These are phyloP conservation scores for Volucella zonaria DNA, from an alignment of 2,888 invertebrate species.

Conservation along the genomic window DNA sequence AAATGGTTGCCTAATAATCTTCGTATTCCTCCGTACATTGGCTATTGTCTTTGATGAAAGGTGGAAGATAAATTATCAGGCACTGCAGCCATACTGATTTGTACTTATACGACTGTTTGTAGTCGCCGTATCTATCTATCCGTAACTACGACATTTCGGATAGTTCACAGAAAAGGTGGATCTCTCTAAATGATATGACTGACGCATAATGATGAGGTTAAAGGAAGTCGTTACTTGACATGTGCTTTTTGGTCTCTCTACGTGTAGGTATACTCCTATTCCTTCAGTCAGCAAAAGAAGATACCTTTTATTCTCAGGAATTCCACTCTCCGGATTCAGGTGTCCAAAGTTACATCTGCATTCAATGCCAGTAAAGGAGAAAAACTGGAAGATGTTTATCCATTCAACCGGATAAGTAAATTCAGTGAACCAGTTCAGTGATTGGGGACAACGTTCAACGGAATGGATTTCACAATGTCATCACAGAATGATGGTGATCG, in stretches of 20 bases:
- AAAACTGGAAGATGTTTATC: slow-evolving; percentile 53
- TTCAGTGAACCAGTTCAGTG: slow-evolving; percentile 69
- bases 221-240: slow-evolving; percentile 44
- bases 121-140: slow-evolving; percentile 31
- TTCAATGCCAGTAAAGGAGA: not conserved
- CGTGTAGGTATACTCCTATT: too few species aligned
- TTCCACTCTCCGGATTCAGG: slow-evolving; percentile 1
- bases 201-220: slow-evolving; percentile 61
- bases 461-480: slow-evolving; percentile 58
- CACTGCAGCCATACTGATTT: slow-evolving; percentile 24
- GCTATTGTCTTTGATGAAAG: slow-evolving; percentile 43
- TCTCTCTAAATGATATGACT: slow-evolving; percentile 44
- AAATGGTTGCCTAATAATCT: slow-evolving; percentile 30
- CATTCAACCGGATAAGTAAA: slow-evolving; percentile 70
- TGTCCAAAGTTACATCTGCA: slow-evolving; percentile 48
- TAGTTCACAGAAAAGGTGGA: slow-evolving; percentile 47
- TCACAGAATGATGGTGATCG: not conserved
- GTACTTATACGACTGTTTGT: slow-evolving; percentile 39
- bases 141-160: slow-evolving; percentile 34
- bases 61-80: slow-evolving; percentile 62
- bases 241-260: slow-evolving; percentile 12
- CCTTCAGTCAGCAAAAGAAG: not conserved
- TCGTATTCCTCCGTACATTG: slow-evolving; percentile 23
- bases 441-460: slow-evolving; percentile 44
- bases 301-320: not conserved